Conservation (phyloP, 1,140 invertebrate genomes). For the Pollicipes pollicipes region DNA sequence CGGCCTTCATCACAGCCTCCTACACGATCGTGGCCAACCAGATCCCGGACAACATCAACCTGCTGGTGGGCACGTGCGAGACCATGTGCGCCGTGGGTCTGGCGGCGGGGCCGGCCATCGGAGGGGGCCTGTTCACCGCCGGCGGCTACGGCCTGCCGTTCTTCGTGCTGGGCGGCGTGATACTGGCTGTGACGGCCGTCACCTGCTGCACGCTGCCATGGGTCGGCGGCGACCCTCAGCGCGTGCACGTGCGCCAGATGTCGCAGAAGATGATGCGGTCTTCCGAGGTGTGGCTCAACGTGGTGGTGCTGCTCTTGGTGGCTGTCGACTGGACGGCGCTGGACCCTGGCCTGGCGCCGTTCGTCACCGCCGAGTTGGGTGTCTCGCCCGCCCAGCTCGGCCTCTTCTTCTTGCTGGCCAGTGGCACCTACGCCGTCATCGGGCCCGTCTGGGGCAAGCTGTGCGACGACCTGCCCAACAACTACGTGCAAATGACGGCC, state of each 20-base stretch:
- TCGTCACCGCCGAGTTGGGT: neutral
- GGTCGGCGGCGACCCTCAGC: neutral
- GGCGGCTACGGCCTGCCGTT: constrained; percentile 78
- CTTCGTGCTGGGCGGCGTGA: constrained; percentile 37
- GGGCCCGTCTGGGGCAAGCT: neutral
- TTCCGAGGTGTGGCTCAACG: constrained; percentile 33
- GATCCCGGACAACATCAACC: constrained; percentile 74
- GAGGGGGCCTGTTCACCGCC: constrained; percentile 54
- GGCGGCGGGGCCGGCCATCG: constrained; percentile 71
- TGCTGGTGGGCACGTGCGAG: constrained; percentile 72
- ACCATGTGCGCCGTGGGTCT: constrained; percentile 76
- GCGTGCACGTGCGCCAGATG: constrained; percentile 33
- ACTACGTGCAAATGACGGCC: neutral
- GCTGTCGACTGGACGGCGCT: neutral
- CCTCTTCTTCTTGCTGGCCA: constrained; percentile 1
- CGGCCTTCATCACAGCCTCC: constrained; percentile 74
- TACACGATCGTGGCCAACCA: constrained; percentile 87
- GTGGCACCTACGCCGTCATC: neutral
- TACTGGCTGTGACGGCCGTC: neutral
- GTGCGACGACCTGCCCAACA: neutral
- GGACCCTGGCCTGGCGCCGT: neutral
- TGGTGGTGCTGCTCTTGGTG: neutral
- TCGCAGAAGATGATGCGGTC: constrained; percentile 41
- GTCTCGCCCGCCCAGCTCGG: neutral
- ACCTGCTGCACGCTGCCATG: neutral